Conservation (phyloP, 2,888 invertebrate species). For the Tetanocera ferruginea region DNA sequence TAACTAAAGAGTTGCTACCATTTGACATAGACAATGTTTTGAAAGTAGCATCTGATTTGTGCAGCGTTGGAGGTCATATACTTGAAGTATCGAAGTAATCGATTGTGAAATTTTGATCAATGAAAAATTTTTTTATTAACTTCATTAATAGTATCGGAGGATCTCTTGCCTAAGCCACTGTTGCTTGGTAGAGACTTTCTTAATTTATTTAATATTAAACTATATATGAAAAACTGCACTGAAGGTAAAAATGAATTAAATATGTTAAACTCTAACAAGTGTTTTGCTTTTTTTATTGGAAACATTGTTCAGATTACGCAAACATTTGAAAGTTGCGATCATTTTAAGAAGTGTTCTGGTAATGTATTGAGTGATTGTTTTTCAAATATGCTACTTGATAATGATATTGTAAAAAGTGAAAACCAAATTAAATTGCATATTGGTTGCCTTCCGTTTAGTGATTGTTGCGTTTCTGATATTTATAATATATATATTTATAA, state of each 20-base stretch:
- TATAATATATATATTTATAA: neutral
- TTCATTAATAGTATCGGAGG: conserved; percentile 10
- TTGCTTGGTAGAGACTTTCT: conserved; percentile 6
- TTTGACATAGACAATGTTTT: conserved; percentile 15
- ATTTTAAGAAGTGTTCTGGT: neutral
- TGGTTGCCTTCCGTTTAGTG: neutral
- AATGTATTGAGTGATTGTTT: neutral
- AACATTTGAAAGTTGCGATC: neutral
- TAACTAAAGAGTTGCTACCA: conserved; percentile 29
- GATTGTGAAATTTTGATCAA: conserved; percentile 31
- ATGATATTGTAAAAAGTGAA: neutral
- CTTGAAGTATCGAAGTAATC: conserved; percentile 32
- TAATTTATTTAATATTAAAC: neutral
- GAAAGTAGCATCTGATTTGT: conserved; percentile 29
- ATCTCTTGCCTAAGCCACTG: neutral
- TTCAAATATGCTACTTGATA: neutral
- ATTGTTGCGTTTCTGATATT: neutral
- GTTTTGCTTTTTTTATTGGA: neutral
- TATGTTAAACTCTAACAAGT: neutral
- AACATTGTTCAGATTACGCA: conserved; percentile 10
- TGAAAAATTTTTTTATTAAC: conserved; percentile 11
- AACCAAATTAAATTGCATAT: neutral
- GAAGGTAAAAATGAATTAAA: neutral
- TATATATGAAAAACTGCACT: neutral
- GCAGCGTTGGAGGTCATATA: conserved; percentile 23